Evolutionary conservation across 1,140 invertebrate species (phyloP), one percentile per base, ranked within the genome.

Genomic region (Brachionus asplanchnoidis): DNA sequence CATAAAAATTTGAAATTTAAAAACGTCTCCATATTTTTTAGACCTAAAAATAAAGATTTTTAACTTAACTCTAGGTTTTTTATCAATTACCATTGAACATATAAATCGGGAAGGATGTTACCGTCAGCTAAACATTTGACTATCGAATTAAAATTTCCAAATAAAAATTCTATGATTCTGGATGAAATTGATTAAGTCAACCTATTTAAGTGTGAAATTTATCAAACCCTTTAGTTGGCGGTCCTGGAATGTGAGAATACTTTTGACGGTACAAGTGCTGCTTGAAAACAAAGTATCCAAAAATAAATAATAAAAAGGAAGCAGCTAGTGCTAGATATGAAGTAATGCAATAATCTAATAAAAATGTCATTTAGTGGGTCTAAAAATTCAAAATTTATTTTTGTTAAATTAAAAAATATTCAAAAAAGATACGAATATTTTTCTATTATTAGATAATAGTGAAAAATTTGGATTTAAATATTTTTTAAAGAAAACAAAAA

Each of bases 1-100:
- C 14, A 26, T 50, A 32, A 79, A 53, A 6, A 79, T 46, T 46
- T 79, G 77, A 46, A 79, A 79, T 40, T 79, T 79, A 36, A 79
- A 50, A 7, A 79, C 77, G 26, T 7, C 6, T n/a, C 42, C 77
- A 46, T 79, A 79, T 79, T 79, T 40, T 42, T 70, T 14, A 70
- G 68, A 28, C 68, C 68, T 70, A 42, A 36, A 70, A 12, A 9
- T 36, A 9, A 2, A 9, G 32, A 5, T 66, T 66, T 6, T 26
- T 9, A 36, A 32, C 9, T 20, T 66, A 12, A 3, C 1, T 3
- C 2, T 3, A 28, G 26, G 17, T 9, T 23, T 66, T 26, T 66
- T 8, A 23, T 66, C 12, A 70, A 32, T 32, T 70, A 70, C 68
- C 68, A 70, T 70, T 70, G 26, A 70, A 70, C 32, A 70, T 70